Evolutionary conservation across 2,888 invertebrate species (phyloP), one percentile per base, ranked within the genome.

Genomic region (Agonopterix arenella): DNA sequence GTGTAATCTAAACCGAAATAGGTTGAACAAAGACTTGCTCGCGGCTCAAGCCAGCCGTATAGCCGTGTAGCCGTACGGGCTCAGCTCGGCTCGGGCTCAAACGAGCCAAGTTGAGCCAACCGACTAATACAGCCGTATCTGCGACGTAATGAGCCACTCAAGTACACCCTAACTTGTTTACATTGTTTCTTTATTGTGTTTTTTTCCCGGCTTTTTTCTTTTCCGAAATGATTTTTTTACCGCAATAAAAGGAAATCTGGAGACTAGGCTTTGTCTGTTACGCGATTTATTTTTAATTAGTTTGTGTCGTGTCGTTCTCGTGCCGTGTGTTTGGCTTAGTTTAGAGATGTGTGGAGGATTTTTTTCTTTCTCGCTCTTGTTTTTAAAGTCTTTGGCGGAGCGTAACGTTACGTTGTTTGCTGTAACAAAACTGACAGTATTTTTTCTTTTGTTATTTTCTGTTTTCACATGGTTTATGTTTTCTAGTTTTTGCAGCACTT

Each of bases 181-280:
- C 89, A 86, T 84, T 86, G 88, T 88, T 76, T 84, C 88, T 88
- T 89, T 89, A 89, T 89, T 89, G 86, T 86, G 86, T 85, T 88
- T 88, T 86, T 86, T 84, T 11, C 71, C 80, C 75, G 76, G 74
- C 72, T 70, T 80, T 73, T 80, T 70, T 84, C 79, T 77, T 80
- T 80, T 76, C 71, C 83, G 77, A 79, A 81, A 77, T 79, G 78
- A 77, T 84, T 79, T 79, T 84, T 73, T 69, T 63, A 69, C 67
- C 65, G 84, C 76, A 81, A 82, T 84, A 80, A 81, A 82, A 80
- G 76, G 70, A 73, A 28, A 76, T 73, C 72, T 73, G 70, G 73
- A 74, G 72, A 70, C 71, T 63, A 65, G 43, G 43, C 68, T 73
- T 71, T 73, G 73, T 73, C 67, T 70, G 62, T 69, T 66, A 66